Evolutionary conservation across 1,140 invertebrate genomes (phyloP).

Genomic region (Apis dorsata): DNA sequence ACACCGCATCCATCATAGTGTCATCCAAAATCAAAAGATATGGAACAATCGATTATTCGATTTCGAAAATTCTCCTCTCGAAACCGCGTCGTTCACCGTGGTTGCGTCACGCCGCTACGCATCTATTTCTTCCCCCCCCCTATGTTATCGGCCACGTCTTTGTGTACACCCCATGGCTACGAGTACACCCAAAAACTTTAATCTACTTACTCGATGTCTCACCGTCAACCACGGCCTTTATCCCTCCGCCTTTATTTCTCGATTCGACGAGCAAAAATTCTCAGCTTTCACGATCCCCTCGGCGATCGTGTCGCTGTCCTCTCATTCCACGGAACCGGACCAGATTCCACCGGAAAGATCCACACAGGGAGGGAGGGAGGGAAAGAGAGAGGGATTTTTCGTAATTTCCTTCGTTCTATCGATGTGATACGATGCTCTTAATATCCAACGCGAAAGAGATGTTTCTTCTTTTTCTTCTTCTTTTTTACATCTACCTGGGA

Average conservation of each 20-base stretch:
- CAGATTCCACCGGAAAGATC: neutral
- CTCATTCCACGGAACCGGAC: conserved; percentile 22
- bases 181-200: neutral
- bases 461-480: neutral
- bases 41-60: no score
- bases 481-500: neutral
- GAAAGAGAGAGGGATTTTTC: no score
- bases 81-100: conserved; percentile 13
- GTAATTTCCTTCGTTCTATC: neutral
- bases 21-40: no score
- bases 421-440: neutral
- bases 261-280: neutral
- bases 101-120: conserved; percentile 11
- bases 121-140: neutral
- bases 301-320: conserved; percentile 3
- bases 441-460: neutral
- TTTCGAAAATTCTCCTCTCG: neutral
- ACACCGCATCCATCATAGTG: no score
- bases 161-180: neutral
- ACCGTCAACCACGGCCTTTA: neutral
- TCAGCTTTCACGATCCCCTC: conserved; percentile 5
- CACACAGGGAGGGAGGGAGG: no score
- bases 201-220: conserved; percentile 2
- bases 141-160: neutral
- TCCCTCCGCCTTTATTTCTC: neutral